Conservation (phyloP, 2,113 vertebrate species). For the Sardina pilchardus region DNA sequence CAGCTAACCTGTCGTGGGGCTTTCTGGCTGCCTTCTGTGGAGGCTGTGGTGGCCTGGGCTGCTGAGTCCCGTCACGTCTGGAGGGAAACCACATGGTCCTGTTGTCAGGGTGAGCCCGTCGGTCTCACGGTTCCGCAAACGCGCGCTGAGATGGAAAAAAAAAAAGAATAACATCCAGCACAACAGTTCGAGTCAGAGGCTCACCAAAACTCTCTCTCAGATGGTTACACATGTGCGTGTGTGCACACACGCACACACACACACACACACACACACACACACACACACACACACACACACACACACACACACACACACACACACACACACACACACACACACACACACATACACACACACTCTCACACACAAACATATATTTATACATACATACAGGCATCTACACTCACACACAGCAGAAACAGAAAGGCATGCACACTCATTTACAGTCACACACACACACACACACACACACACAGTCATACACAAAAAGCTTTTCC, state of each 20-base stretch:
- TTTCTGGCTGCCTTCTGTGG: neutral
- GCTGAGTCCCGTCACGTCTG: neutral
- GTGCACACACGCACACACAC: neutral
- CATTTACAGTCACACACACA: neutral
- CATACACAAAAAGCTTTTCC: constrained; percentile 39
- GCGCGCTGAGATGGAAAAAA: neutral
- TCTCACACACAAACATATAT: neutral
- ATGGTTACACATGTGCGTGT: neutral
- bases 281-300: neutral
- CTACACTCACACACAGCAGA: neutral
- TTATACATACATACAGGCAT: neutral
- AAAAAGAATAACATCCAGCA: neutral
- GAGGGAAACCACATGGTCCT: neutral
- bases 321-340: neutral
- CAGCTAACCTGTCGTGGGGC: neutral
- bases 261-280: neutral
- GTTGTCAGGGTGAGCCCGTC: neutral
- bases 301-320: neutral
- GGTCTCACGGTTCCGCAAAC: neutral
- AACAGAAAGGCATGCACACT: neutral
- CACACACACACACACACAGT: neutral
- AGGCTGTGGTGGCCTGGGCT: neutral
- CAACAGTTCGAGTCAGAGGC: neutral
- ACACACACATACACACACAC: neutral
- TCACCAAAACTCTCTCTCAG: neutral